phyloP scores from a whole-genome alignment of 2,113 vertebrate species.

The Origma solitaria region DNA sequence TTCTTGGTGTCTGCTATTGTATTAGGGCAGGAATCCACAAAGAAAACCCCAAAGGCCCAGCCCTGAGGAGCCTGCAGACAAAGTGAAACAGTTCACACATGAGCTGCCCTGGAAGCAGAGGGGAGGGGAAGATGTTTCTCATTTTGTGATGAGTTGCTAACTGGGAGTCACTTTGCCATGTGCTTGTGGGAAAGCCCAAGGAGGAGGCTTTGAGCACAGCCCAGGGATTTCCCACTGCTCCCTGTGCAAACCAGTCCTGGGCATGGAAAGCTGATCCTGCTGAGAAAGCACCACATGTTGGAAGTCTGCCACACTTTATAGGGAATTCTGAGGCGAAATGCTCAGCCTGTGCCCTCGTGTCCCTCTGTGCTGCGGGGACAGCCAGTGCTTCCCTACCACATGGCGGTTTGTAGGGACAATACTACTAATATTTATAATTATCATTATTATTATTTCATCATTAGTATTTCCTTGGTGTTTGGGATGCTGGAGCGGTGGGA shows the following conservation, averaged over 20 bases:
- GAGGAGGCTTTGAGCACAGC: not conserved
- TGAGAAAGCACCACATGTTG: not conserved
- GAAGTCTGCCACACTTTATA: not conserved
- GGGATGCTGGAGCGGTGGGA: not conserved
- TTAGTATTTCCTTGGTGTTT: not conserved
- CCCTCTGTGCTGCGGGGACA: not conserved
- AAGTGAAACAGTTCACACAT: not conserved
- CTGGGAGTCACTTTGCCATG: not conserved
- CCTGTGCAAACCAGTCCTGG: not conserved
- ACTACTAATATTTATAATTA: not conserved
- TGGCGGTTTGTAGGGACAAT: too few relatives aligned
- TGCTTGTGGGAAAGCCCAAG: slow-evolving; percentile 25
- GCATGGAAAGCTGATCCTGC: slow-evolving; percentile 16
- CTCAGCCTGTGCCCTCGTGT: not conserved
- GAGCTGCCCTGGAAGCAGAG: not conserved
- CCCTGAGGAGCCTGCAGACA: not conserved
- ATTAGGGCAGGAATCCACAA: not conserved
- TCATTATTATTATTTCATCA: accelerated
- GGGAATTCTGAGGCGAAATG: not conserved
- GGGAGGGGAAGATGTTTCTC: not conserved
- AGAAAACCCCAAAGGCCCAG: not conserved
- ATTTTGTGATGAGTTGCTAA: slow-evolving; percentile 23
- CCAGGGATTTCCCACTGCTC: not conserved
- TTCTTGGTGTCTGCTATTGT: not conserved
- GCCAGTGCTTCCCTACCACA: not conserved